Percentiles rank a stretch among this genome's conserved stretches.
phyloP scores from a whole-genome alignment of 2,113 vertebrate genomes.

The Budorcas taxicolor region DNA sequence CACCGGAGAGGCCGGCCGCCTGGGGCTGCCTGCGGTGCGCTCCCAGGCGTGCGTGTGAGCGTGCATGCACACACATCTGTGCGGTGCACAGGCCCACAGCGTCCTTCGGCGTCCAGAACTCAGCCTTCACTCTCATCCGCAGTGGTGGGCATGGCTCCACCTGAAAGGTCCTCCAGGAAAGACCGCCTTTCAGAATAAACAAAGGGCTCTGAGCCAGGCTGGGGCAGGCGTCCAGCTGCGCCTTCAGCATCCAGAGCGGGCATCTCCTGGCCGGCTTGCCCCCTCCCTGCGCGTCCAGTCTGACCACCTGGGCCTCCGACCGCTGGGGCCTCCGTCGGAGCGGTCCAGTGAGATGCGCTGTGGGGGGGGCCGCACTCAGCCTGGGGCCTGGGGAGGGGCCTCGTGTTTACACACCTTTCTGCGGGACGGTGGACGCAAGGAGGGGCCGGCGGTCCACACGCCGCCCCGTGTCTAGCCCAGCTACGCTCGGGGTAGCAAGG shows the following conservation, averaged over 20 bases:
- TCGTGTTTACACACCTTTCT: too few species aligned
- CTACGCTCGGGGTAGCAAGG: background rate
- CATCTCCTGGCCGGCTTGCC: background rate
- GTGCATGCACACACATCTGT: background rate
- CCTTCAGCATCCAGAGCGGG: background rate
- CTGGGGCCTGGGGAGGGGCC: too few species aligned
- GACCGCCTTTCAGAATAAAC: background rate
- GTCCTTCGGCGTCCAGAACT: background rate
- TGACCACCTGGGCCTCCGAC: background rate
- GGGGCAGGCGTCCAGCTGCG: background rate
- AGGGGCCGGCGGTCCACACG: fast-evolving
- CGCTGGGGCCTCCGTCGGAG: fast-evolving
- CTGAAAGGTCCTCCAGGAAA: background rate
- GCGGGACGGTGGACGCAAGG: fast-evolving
- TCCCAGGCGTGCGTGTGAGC: background rate
- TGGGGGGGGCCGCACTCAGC: background rate
- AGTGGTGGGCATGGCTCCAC: background rate
- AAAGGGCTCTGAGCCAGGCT: background rate
- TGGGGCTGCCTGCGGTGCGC: background rate
- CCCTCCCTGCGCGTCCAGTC: background rate
- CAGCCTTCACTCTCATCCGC: fast-evolving
- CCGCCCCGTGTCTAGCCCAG: background rate
- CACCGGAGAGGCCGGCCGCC: background rate
- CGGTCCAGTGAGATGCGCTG: background rate
- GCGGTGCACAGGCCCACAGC: background rate